Evolutionary conservation across 2,113 vertebrate species (phyloP).

Genomic region (Pteronura brasiliensis): DNA sequence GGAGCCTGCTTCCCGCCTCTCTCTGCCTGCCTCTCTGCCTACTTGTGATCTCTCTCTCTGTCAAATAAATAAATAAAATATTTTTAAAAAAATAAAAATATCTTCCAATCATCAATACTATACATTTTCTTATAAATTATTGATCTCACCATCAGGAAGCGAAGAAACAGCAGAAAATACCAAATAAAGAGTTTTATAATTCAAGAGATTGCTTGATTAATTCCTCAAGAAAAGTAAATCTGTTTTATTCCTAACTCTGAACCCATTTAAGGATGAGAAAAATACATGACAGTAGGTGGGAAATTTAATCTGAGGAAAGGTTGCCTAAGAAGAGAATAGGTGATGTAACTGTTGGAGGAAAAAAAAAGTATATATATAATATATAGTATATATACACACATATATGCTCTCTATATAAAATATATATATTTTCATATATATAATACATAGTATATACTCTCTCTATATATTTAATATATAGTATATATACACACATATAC

Average conservation of each 20-base stretch:
- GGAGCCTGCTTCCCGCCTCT: too few species aligned
- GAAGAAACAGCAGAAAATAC: not conserved
- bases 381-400: not conserved
- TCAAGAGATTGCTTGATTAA: not conserved
- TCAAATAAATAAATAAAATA: too few species aligned
- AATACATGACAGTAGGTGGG: not conserved
- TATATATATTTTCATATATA: too few species aligned
- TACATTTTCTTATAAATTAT: not conserved
- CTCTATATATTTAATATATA: not conserved
- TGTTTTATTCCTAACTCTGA: not conserved
- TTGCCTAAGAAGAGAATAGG: not conserved
- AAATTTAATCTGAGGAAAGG: conserved; percentile 37
- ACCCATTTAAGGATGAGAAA: not conserved
- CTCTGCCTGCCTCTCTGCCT: too few species aligned
- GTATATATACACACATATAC: not conserved
- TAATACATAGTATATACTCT: too few species aligned
- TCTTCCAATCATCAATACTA: not conserved
- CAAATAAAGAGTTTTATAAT: not conserved
- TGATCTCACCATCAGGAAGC: not conserved
- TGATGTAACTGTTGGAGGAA: not conserved
- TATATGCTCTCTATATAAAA: too few species aligned
- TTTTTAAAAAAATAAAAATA: not conserved
- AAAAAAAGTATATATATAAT: not conserved
- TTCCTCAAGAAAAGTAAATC: not conserved
- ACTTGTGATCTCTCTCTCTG: too few species aligned